Evolutionary conservation across 2,113 vertebrate species (phyloP), one percentile per base, ranked within the genome.

Genomic region (Capra hircus): DNA sequence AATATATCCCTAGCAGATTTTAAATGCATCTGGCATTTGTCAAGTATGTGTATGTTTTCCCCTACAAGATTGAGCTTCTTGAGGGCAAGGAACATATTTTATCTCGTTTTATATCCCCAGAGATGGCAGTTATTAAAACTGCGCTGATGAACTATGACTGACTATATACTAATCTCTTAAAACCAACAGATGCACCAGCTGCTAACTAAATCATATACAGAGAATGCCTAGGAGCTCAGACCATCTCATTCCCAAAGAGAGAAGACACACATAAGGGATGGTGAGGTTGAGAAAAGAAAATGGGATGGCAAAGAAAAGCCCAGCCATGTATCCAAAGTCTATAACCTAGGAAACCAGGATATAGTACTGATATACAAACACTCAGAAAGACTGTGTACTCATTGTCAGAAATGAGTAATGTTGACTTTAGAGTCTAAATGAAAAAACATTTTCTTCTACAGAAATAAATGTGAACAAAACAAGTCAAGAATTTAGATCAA

Each of bases 401-500:
- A 57, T 85, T 92, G 45, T 67, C 52, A 92, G 25, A 97, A 96
- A 95, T 85, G 12, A 94, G 23, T 93, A 97, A 90, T 3, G 5
- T 21, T 94, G 25, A 57, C 33, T 85, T 95, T 84, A 84, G 33
- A 91, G 16, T 95, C 64, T 95, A 71, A 96, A 88, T 91, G 21
- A 78, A 7, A 92, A 95, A 97, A 40, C 45, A 78, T 4, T 85
- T 92, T 87, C 25, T 81, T 52, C 59, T 83, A 88, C 3, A 96
- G 19, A 94, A 78, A 91, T 60, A 78, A 92, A 74, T 17, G 80
- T 48, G 59, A 95, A 96, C 52, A 36, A 86, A 96, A 87, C 50
- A 94, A 96, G 45, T 64, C 27, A 93, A 96, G 78, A 97, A 94
- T 95, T 91, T 95, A 92, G n/a, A 88, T 92, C 50, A 81, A 93